phyloP scores from a whole-genome alignment of 2,888 invertebrate species.

The Drosophila fulvimacula region DNA sequence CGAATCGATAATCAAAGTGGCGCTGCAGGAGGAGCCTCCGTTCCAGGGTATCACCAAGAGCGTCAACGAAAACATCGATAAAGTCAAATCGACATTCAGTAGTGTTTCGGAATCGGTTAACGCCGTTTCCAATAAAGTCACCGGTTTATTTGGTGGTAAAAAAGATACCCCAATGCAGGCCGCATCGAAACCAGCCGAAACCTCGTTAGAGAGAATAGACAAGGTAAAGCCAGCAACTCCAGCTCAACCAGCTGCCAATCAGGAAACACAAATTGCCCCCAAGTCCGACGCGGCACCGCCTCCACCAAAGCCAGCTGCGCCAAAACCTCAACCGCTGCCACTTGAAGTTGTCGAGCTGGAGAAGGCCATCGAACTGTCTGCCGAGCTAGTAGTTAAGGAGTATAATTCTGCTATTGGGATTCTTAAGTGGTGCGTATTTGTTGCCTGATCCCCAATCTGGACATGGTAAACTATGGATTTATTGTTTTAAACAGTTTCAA shows the following conservation, averaged over 20 bases:
- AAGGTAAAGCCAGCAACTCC: constrained; percentile 30
- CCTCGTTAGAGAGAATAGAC: constrained; percentile 23
- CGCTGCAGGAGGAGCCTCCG: constrained; percentile 82
- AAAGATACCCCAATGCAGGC: constrained; percentile 39
- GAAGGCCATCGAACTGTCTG: constrained; percentile 86
- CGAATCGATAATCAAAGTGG: constrained; percentile 81
- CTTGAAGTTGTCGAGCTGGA: constrained; percentile 86
- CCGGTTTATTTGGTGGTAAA: constrained; percentile 77
- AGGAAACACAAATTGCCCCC: constrained; percentile 39
- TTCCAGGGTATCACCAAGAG: constrained; percentile 79
- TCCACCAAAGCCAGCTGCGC: constrained; percentile 14
- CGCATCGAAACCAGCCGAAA: constrained; percentile 7
- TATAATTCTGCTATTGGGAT: constrained; percentile 88
- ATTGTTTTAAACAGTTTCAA: constrained; percentile 78
- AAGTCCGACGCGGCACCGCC: constrained; percentile 19
- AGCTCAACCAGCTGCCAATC: constrained; percentile 45
- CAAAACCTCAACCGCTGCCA: constrained; percentile 82
- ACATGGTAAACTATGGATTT: not conserved
- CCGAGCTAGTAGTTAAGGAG: constrained; percentile 88
- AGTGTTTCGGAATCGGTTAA: constrained; percentile 67
- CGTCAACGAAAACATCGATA: constrained; percentile 61
- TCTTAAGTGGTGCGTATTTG: constrained; percentile 84
- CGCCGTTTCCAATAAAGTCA: constrained; percentile 76
- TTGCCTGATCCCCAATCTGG: too few species aligned
- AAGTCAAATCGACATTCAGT: constrained; percentile 66